phyloP scores from a whole-genome alignment of 1,140 invertebrate genomes.

The Diorhabda sublineata region DNA sequence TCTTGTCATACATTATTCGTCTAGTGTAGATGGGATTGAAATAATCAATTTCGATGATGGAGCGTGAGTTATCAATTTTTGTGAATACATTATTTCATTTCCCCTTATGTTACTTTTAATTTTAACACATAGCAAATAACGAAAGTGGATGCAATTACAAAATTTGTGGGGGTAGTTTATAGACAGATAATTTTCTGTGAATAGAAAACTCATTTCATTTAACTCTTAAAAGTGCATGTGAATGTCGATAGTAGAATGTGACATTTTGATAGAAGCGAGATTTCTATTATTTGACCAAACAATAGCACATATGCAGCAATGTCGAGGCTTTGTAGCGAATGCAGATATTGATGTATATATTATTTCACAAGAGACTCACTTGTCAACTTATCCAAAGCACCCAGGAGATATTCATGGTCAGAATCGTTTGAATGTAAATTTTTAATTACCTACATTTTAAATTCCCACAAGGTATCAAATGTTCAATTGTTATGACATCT shows the following conservation, averaged over 20 bases:
- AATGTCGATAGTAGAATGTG: not conserved
- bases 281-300: conserved; percentile 28
- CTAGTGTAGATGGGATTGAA: too few relatives aligned
- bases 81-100: too few relatives aligned
- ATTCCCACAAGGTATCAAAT: conserved; percentile 21
- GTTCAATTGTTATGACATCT: conserved; percentile 11
- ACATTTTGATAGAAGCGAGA: conserved; percentile 9
- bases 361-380: conserved; percentile 31
- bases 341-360: conserved; percentile 30
- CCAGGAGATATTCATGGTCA: conserved; percentile 23
- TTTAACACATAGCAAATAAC: too few relatives aligned
- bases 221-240: not conserved
- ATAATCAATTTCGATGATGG: too few relatives aligned
- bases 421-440: conserved; percentile 27
- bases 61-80: too few relatives aligned
- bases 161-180: not conserved
- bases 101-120: too few relatives aligned
- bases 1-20: too few relatives aligned
- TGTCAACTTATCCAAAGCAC: conserved; percentile 29
- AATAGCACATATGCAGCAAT: conserved; percentile 26
- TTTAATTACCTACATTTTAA: conserved; percentile 27
- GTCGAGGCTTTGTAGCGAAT: conserved; percentile 25
- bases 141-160: too few relatives aligned
- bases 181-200: not conserved
- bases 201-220: not conserved